Evolutionary conservation across 2,797 vertebrate species (phyloP), one percentile per base, ranked within the genome.

Genomic region (Falco peregrinus): DNA sequence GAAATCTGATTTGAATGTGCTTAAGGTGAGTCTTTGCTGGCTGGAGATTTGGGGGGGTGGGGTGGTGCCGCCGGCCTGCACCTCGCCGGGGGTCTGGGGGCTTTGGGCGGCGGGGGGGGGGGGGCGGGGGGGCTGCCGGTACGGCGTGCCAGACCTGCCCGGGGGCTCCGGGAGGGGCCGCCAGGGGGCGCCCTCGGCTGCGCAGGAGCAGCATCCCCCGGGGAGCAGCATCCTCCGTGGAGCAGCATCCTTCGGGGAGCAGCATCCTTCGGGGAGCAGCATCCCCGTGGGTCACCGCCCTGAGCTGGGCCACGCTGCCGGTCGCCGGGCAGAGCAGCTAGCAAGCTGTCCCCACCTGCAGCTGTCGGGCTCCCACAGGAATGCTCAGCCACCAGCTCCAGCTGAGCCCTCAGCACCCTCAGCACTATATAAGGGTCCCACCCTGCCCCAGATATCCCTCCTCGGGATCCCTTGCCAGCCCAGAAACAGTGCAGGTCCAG

Each of bases 101-200:
- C 37, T 37, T 37, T 37, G 37, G 37, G 37, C 37, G 37, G 37
- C 37, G 37, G 39, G 26, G 57, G n/a, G n/a, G n/a, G n/a, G 14
- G n/a, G n/a, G 57, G 13, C 9, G 13, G n/a, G 29, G 10, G 29
- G 21, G 54, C 33, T 3, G 45, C 24, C 7, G 29, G 29, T 4
- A n/a, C 12, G 45, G 37, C 28, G 5, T 4, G 48, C 37, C 14
- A 11, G 39, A 24, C 64, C 16, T 31, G 43, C 24, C 53, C 59
- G 12, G 31, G 15, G 35, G 22, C 70, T 87, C 63, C 37, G 71
- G 64, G 89, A 48, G 41, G 84, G 31, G 39, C 90, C 84, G 59
- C 90, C 84, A 92, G 90, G 26, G 90, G 84, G 90, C 82, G 90
- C 78, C 50, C 76, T 78, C 41, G 53, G 75, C 68, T 41, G 35